Conservation (phyloP, 1,140 invertebrate species). For the Megathymus violae region DNA sequence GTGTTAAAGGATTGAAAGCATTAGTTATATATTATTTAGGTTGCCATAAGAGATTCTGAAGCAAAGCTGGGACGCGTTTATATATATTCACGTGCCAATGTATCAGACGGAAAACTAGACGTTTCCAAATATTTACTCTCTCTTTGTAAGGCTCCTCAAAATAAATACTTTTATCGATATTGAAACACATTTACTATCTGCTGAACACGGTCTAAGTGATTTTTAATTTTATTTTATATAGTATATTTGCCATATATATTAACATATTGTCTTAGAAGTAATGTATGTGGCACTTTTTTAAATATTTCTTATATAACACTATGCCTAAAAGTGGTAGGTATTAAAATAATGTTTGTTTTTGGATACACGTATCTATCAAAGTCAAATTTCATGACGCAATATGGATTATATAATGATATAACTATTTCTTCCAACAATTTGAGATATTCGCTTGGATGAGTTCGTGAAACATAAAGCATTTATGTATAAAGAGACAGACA, state of each 20-base stretch:
- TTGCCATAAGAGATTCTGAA: no score
- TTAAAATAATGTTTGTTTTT: not conserved
- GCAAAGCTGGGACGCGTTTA: slow-evolving; percentile 2
- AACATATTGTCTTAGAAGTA: slow-evolving; percentile 23
- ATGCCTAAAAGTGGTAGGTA: not conserved
- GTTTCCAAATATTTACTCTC: slow-evolving; percentile 70
- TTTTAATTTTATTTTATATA: slow-evolving; percentile 51
- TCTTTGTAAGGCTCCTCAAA: slow-evolving; percentile 74
- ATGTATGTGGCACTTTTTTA: no score
- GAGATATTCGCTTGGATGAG: slow-evolving; percentile 27
- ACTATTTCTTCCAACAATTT: slow-evolving; percentile 39
- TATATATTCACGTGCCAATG: slow-evolving; percentile 5
- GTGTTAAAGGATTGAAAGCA: no score
- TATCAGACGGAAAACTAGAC: slow-evolving; percentile 56
- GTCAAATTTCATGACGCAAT: not conserved
- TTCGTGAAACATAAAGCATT: slow-evolving; percentile 27
- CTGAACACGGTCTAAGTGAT: slow-evolving; percentile 53
- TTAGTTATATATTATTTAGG: no score
- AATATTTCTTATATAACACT: no score
- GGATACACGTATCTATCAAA: not conserved
- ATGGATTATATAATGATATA: not conserved
- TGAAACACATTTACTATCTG: slow-evolving; percentile 69
- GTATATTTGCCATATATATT: slow-evolving; percentile 16
- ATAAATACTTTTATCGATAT: slow-evolving; percentile 81
- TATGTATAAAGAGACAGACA: slow-evolving; percentile 52